Base-by-base conservation (phyloP, 2,888 invertebrate genomes). In the Watsonalla cultraria region DNA sequence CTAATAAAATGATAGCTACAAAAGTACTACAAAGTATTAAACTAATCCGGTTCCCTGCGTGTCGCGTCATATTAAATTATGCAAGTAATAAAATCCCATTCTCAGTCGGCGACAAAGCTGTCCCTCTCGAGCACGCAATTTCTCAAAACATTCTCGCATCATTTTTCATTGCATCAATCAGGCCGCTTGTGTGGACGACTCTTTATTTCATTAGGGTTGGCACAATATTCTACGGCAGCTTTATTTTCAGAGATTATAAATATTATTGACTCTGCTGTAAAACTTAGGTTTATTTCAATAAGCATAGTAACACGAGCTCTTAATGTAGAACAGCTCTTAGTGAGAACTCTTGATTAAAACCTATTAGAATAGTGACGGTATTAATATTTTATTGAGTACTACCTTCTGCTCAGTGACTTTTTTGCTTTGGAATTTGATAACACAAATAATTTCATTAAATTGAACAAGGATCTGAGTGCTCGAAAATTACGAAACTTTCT, bases 141-240 rank as follows among this genome's bases (percentile, higher is more conserved):
- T 88, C 84, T 89, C 89, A 86, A 83, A 89, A 89, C 84, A 82
- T 88, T 87, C 82, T 87, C 86, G 86, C 86, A 68, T 89, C 90
- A 90, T 90, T 90, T 89, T 85, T 90, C 90, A 89, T 86, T 84
- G 86, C 89, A 80, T 90, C 90, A 90, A 90, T 90, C 89, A 88
- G 84, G 66, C 68, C 74, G 78, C 76, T 80, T 80, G 72, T 82
- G 72, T 72, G 68, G 68, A 78, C 69, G 59, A 58, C 56, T 60
- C 67, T 70, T 69, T 63, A 63, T 62, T 47, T 48, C 52, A 51
- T 59, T 62, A 89, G 81, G 89, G 89, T 48, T 87, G 86, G n/a
- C 78, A 68, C 65, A 46, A 46, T 5, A 13, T 51, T 35, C 15
- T 9, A 51, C 33, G 33, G 34, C 51, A 57, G 48, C 58, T 56